Conservation (phyloP, 2,888 invertebrate species). For the Drosophila imparisetae region DNA sequence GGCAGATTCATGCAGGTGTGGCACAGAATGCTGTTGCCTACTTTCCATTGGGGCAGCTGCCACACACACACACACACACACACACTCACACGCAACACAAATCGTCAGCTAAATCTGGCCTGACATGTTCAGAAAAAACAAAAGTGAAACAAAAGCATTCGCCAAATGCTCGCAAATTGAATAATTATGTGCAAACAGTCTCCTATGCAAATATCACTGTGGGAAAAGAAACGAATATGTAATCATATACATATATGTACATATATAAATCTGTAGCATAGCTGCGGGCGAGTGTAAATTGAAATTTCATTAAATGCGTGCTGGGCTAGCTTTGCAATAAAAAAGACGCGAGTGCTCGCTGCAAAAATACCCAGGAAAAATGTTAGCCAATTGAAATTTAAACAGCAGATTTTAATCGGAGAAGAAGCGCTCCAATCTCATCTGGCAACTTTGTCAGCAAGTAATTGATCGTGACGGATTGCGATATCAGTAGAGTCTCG, state of each 20-base stretch:
- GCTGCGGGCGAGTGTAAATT: slow-evolving; percentile 53
- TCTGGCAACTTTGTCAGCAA: not conserved
- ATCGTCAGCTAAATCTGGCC: slow-evolving; percentile 57
- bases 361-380: slow-evolving; percentile 5
- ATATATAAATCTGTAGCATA: slow-evolving; percentile 12
- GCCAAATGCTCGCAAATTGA: slow-evolving; percentile 62
- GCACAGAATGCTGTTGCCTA: slow-evolving; percentile 45
- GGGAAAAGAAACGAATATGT: slow-evolving; percentile 16
- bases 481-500: not conserved
- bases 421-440: not conserved
- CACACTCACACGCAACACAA: slow-evolving; percentile 19
- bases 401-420: not conserved
- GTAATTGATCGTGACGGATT: not conserved
- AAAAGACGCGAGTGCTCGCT: not conserved
- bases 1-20: slow-evolving; percentile 66
- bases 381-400: not conserved
- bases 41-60: slow-evolving; percentile 40
- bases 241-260: slow-evolving; percentile 8
- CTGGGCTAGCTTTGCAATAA: slow-evolving; percentile 17
- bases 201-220: slow-evolving; percentile 47
- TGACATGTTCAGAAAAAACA: slow-evolving; percentile 40
- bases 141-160: slow-evolving; percentile 50
- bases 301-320: slow-evolving; percentile 51
- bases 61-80: slow-evolving; percentile 16
- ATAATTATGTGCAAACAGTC: slow-evolving; percentile 68